phyloP scores from a whole-genome alignment of 2,797 vertebrate genomes.

The Acanthurus lineatus region DNA sequence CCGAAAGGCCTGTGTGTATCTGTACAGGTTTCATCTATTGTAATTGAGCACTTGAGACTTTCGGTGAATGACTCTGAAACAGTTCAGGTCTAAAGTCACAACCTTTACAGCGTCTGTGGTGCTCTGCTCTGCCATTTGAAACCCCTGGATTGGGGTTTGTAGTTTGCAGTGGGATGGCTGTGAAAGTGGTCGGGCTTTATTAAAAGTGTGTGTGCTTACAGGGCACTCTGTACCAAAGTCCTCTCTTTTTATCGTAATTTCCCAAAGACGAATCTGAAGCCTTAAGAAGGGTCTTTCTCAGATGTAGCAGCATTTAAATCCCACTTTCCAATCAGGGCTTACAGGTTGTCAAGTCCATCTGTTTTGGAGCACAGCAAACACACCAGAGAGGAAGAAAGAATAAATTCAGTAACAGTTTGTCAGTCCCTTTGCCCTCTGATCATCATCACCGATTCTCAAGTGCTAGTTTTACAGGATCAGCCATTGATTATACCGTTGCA shows the following conservation, averaged over 20 bases:
- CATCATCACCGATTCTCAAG: slow-evolving; percentile 29
- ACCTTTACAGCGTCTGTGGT: slow-evolving; percentile 15
- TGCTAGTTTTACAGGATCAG: slow-evolving; percentile 23
- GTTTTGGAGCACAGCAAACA: slow-evolving; percentile 43
- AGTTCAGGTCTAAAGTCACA: slow-evolving; percentile 38
- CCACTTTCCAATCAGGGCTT: slow-evolving; percentile 58
- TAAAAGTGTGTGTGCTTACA: slow-evolving; percentile 37
- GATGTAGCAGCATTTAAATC: slow-evolving; percentile 67
- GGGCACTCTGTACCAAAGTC: slow-evolving; percentile 21
- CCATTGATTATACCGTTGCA: slow-evolving; percentile 11
- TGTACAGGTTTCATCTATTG: slow-evolving; percentile 56
- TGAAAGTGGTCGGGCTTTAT: slow-evolving; percentile 61
- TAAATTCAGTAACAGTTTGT: slow-evolving; percentile 20
- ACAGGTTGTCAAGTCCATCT: slow-evolving; percentile 49
- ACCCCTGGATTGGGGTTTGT: slow-evolving; percentile 38
- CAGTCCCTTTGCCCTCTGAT: slow-evolving; percentile 18
- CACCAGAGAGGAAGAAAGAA: slow-evolving; percentile 26
- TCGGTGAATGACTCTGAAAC: slow-evolving; percentile 31
- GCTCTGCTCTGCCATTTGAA: slow-evolving; percentile 44
- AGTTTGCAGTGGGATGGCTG: slow-evolving; percentile 53
- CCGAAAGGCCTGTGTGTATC: slow-evolving; percentile 37
- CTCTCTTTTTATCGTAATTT: slow-evolving; percentile 55
- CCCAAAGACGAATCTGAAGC: slow-evolving; percentile 43
- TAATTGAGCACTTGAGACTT: slow-evolving; percentile 50
- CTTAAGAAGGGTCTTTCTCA: slow-evolving; percentile 30